Conservation (phyloP, 2,113 vertebrate species). For the Stictonetta naevosa region DNA sequence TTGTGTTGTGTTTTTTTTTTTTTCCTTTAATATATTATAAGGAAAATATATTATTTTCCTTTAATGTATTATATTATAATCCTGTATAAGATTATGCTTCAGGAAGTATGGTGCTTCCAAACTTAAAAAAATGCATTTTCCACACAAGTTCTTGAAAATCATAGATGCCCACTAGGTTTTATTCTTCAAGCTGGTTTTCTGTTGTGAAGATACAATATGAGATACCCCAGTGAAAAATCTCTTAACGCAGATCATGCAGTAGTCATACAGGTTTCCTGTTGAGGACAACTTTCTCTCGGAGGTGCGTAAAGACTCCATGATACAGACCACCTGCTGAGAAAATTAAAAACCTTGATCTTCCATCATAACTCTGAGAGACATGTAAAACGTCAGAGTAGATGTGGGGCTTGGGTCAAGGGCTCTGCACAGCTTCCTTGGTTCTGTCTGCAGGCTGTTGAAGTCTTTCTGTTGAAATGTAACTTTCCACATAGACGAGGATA, state of each 20-base stretch:
- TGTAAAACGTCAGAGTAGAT: not conserved
- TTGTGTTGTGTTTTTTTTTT: not conserved
- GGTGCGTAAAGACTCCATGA: not conserved
- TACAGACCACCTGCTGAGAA: not conserved
- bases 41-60: not conserved
- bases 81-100: not conserved
- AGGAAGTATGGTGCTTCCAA: accelerated
- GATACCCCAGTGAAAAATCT: not conserved
- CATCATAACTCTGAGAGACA: not conserved
- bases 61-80: not conserved
- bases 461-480: too few relatives aligned
- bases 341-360: not conserved
- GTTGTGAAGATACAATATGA: not conserved
- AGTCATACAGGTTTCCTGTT: not conserved
- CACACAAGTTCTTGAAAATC: not conserved
- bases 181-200: not conserved
- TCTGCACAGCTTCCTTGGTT: too few relatives aligned
- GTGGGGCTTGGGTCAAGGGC: not conserved
- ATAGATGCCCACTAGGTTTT: not conserved
- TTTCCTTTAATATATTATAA: not conserved
- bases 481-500: too few relatives aligned
- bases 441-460: too few relatives aligned
- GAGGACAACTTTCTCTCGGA: not conserved
- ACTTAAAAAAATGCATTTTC: not conserved
- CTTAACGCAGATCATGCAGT: not conserved